Conservation (phyloP, 2,113 vertebrate genomes). For the Mus pahari region DNA sequence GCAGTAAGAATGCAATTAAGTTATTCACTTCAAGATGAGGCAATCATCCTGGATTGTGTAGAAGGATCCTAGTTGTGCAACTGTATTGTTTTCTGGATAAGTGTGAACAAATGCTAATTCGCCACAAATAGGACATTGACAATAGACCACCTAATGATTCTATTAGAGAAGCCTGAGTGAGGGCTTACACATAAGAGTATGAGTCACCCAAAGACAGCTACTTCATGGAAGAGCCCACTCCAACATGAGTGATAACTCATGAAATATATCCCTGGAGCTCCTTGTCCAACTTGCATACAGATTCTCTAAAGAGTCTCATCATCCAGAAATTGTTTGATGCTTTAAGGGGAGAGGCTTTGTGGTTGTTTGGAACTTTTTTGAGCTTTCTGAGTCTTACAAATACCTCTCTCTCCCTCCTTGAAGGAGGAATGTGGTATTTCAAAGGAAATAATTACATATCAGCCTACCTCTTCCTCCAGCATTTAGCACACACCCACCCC, state of each 20-base stretch:
- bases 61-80: neutral
- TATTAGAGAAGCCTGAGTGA: neutral
- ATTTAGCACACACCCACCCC: no score
- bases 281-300: neutral
- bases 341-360: neutral
- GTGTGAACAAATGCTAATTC: neutral
- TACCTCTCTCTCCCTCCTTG: neutral
- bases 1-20: neutral
- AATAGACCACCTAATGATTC: neutral
- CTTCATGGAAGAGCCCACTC: neutral
- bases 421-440: neutral
- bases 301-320: neutral
- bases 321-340: neutral
- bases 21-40: neutral
- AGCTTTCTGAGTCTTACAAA: neutral
- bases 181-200: no score
- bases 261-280: neutral
- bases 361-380: neutral
- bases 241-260: neutral
- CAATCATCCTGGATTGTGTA: neutral
- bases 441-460: neutral
- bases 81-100: neutral
- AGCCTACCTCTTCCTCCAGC: neutral
- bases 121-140: neutral
- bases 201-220: neutral